These are phyloP conservation scores for Hirtodrosophila alboralis DNA, from an alignment of 2,888 invertebrate genomes.

Conservation along the genomic window DNA sequence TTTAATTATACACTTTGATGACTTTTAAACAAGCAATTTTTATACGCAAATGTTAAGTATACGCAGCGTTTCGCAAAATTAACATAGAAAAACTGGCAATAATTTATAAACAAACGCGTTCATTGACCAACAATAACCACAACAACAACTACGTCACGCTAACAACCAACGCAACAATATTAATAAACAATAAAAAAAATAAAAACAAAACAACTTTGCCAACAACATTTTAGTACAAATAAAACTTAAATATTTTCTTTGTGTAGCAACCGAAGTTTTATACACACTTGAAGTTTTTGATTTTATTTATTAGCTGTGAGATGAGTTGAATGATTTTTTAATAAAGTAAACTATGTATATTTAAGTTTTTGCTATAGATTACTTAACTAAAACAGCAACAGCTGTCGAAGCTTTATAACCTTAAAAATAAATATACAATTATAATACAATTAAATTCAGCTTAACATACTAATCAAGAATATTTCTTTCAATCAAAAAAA, in stretches of 20 bases:
- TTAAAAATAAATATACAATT: too few relatives aligned
- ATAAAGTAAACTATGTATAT: too few relatives aligned
- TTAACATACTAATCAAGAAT: background rate
- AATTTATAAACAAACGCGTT: slow-evolving; percentile 63
- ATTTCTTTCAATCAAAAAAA: too few relatives aligned
- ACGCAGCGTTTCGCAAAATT: slow-evolving; percentile 29
- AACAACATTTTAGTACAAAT: slow-evolving; percentile 7
- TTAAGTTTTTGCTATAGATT: too few relatives aligned
- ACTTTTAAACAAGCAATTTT: slow-evolving; percentile 35
- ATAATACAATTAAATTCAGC: too few relatives aligned
- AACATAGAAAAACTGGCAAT: slow-evolving; percentile 45
- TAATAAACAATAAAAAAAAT: slow-evolving; percentile 28
- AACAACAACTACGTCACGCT: slow-evolving; percentile 56
- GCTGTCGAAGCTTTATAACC: too few relatives aligned
- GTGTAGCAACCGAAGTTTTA: slow-evolving; percentile 21
- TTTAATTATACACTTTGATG: slow-evolving; percentile 53
- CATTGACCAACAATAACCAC: slow-evolving; percentile 66
- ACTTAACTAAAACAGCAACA: too few relatives aligned
- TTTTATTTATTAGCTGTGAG: too few relatives aligned
- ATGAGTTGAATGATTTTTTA: too few relatives aligned
- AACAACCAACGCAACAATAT: slow-evolving; percentile 15
- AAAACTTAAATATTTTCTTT: too few relatives aligned
- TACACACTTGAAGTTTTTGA: slow-evolving; percentile 11
- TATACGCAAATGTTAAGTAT: slow-evolving; percentile 15
- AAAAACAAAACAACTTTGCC: slow-evolving; percentile 21